phyloP scores from a whole-genome alignment of 2,888 invertebrate species.

The Chaetogeoica ovagalla region DNA sequence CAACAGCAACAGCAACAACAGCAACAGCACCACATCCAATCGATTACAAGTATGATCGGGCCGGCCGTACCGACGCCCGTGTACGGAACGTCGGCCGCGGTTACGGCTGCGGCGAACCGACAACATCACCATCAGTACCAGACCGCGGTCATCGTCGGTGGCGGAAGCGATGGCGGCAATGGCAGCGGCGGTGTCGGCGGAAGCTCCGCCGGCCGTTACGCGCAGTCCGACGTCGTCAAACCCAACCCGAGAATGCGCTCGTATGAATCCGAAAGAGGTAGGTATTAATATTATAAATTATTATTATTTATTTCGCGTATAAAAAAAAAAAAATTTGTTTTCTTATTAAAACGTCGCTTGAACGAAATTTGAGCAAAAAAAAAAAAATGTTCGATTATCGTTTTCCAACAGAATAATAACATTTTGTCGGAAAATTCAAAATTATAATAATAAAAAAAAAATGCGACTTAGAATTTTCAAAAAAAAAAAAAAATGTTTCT shows the following conservation, averaged over 20 bases:
- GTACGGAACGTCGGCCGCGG: not conserved
- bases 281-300: too few relatives aligned
- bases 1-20: not conserved
- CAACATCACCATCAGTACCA: slow-evolving; percentile 29
- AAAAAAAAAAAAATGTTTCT: too few relatives aligned
- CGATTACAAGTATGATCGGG: not conserved
- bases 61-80: not conserved
- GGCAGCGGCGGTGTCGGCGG: not conserved
- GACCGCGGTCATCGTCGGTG: not conserved
- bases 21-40: not conserved
- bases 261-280: slow-evolving; percentile 67
- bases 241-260: slow-evolving; percentile 65
- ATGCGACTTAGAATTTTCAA: too few relatives aligned
- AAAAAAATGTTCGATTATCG: too few relatives aligned
- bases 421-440: too few relatives aligned
- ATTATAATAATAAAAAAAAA: too few relatives aligned
- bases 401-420: too few relatives aligned
- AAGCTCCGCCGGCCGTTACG: not conserved
- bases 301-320: too few relatives aligned
- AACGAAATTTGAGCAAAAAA: too few relatives aligned
- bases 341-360: too few relatives aligned
- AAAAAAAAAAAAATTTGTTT: too few relatives aligned
- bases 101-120: not conserved
- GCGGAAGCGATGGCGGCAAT: not conserved
- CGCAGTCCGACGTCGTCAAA: slow-evolving; percentile 5